A percentile compares a stretch with the other conserved stretches of the same genome.
Evolutionary conservation across 2,888 invertebrate species (phyloP).

Genomic region (Dusona sp.): DNA sequence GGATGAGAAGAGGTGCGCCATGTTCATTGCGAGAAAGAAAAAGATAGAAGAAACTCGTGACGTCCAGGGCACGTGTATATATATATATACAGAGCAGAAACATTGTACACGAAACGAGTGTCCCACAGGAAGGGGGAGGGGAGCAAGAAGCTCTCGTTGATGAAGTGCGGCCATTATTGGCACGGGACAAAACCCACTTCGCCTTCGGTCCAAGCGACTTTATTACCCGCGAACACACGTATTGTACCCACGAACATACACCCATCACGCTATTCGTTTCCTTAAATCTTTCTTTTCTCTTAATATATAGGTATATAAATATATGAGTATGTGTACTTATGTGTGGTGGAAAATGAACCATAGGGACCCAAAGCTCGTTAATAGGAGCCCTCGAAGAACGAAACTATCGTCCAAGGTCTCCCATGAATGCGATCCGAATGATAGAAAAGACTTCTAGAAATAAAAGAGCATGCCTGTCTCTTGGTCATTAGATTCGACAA

Average conservation of each 20-base stretch:
- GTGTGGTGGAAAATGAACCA: constrained; percentile 38
- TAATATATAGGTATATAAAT: constrained; percentile 16
- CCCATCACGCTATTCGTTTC: constrained; percentile 57
- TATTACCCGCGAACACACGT: constrained; percentile 82
- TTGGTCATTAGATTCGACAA: neutral
- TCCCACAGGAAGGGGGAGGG: constrained; percentile 79
- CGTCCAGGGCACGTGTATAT: constrained; percentile 51
- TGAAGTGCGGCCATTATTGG: constrained; percentile 84
- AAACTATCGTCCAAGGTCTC: constrained; percentile 28
- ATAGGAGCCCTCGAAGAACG: constrained; percentile 31
- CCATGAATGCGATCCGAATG: constrained; percentile 19
- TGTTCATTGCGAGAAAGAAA: constrained; percentile 50
- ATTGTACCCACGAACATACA: constrained; percentile 61
- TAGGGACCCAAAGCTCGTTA: constrained; percentile 59
- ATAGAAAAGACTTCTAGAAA: neutral
- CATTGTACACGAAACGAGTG: constrained; percentile 72
- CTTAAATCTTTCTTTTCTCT: constrained; percentile 59
- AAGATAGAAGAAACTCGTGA: constrained; percentile 54
- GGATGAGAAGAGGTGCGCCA: constrained; percentile 72
- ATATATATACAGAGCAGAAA: constrained; percentile 58
- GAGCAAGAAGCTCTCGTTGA: constrained; percentile 78
- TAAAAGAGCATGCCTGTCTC: neutral
- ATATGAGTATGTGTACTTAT: neutral
- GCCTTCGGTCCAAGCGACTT: constrained; percentile 80
- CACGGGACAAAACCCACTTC: constrained; percentile 83